phyloP scores from a whole-genome alignment of 2,888 invertebrate genomes.

The Dolichopus griseipennis region DNA sequence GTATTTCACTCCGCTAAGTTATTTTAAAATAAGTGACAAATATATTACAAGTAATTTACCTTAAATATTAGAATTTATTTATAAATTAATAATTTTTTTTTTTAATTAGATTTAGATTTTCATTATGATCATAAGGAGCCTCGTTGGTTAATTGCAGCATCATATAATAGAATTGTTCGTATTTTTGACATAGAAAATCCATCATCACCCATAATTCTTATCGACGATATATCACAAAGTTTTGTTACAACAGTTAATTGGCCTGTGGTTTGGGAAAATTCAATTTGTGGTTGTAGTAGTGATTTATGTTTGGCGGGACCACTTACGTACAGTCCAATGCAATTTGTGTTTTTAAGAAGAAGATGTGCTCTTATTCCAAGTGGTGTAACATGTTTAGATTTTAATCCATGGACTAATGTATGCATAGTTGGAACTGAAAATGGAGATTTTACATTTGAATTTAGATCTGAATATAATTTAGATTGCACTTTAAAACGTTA shows the following conservation, averaged over 20 bases:
- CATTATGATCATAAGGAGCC: conserved; percentile 36
- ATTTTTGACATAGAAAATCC: conserved; percentile 33
- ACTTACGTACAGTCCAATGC: conserved; percentile 26
- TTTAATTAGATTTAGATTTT: conserved; percentile 30
- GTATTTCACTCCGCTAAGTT: conserved; percentile 45
- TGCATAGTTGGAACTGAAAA: conserved; percentile 28
- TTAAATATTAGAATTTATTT: conserved; percentile 21
- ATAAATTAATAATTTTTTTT: conserved; percentile 8
- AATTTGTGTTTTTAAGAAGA: conserved; percentile 20
- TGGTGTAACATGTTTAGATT: conserved; percentile 28
- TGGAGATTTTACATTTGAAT: conserved; percentile 32
- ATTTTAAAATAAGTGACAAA: conserved; percentile 49
- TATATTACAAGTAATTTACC: conserved; percentile 46
- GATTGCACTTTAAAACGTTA: conserved; percentile 20
- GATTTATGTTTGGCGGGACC: conserved; percentile 20
- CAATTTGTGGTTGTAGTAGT: conserved; percentile 22
- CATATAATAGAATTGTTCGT: conserved; percentile 25
- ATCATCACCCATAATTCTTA: conserved; percentile 27
- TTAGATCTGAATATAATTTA: conserved; percentile 26
- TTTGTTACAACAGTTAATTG: conserved; percentile 29
- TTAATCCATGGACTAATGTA: conserved; percentile 28
- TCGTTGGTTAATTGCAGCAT: conserved; percentile 34
- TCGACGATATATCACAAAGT: conserved; percentile 26
- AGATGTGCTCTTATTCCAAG: conserved; percentile 25
- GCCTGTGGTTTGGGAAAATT: conserved; percentile 35